phyloP scores from a whole-genome alignment of 2,888 invertebrate species.

The Spodoptera picta region DNA sequence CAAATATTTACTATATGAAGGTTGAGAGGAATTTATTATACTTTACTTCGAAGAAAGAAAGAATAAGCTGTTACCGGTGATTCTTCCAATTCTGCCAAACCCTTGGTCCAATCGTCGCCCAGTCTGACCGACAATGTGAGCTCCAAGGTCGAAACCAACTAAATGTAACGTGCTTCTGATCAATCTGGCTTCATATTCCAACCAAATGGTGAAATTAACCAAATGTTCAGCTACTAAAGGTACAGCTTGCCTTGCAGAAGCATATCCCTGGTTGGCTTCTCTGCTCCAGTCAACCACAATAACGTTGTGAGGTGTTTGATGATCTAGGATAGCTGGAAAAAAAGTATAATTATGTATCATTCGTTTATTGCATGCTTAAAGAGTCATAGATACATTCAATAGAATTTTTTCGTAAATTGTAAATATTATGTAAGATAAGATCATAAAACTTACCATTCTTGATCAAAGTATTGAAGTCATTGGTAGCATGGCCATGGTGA shows the following conservation, averaged over 20 bases:
- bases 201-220: not conserved
- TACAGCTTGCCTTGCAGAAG: not conserved
- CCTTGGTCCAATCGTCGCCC: not conserved
- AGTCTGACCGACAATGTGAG: not conserved
- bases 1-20: not conserved
- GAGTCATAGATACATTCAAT: too few relatives aligned
- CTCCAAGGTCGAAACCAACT: constrained; percentile 1
- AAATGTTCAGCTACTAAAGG: constrained; percentile 1
- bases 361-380: too few relatives aligned
- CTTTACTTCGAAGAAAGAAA: not conserved
- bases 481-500: not conserved
- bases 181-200: not conserved
- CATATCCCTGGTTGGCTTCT: constrained; percentile 12
- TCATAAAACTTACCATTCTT: constrained; percentile 5
- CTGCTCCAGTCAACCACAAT: constrained; percentile 17
- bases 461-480: constrained; percentile 3
- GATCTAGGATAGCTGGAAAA: constrained; percentile 6
- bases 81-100: not conserved
- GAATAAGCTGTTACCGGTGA: not conserved
- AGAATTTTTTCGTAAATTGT: too few relatives aligned
- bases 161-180: not conserved
- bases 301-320: constrained; percentile 5
- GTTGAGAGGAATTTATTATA: not conserved
- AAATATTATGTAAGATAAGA: too few relatives aligned
- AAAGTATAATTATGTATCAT: too few relatives aligned